Percentiles rank a stretch among this genome's conserved stretches.
These are phyloP conservation scores for Hirtodrosophila alboralis DNA, from an alignment of 2,888 invertebrate genomes.

Conservation along the genomic window DNA sequence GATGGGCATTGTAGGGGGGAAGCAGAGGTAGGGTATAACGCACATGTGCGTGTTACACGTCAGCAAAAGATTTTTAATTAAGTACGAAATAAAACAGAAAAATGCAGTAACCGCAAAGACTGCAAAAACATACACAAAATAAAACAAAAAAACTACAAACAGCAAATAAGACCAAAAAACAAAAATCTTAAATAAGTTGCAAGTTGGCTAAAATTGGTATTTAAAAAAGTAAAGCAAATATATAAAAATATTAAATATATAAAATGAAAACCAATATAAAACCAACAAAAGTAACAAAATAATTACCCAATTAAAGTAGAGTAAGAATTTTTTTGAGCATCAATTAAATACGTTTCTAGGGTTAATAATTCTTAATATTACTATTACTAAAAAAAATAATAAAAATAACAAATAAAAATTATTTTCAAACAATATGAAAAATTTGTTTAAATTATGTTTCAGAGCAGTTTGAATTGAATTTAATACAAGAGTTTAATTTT, in stretches of 20 bases:
- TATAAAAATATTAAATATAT: neutral
- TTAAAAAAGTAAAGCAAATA: neutral
- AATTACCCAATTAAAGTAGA: no score
- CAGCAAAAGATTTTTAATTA: conserved; percentile 60
- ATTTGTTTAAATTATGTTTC: no score
- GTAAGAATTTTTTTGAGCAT: no score
- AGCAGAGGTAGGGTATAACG: neutral
- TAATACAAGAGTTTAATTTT: no score
- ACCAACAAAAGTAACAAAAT: no score
- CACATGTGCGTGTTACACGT: conserved; percentile 62
- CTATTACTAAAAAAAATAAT: no score
- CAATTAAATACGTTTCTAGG: no score
- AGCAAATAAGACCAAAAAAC: conserved; percentile 1
- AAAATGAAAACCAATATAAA: no score
- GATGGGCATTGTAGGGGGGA: neutral
- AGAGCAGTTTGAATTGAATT: no score
- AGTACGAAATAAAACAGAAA: conserved; percentile 60
- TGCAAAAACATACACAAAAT: conserved; percentile 3
- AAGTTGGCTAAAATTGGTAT: conserved; percentile 1
- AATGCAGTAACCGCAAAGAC: conserved; percentile 7
- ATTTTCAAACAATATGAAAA: no score
- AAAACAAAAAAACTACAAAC: conserved; percentile 13
- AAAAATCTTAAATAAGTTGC: conserved; percentile 1
- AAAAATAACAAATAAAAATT: no score
- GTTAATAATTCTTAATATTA: no score